Evolutionary conservation across 2,888 invertebrate genomes (phyloP).

Genomic region (Epinotia brunnichana): DNA sequence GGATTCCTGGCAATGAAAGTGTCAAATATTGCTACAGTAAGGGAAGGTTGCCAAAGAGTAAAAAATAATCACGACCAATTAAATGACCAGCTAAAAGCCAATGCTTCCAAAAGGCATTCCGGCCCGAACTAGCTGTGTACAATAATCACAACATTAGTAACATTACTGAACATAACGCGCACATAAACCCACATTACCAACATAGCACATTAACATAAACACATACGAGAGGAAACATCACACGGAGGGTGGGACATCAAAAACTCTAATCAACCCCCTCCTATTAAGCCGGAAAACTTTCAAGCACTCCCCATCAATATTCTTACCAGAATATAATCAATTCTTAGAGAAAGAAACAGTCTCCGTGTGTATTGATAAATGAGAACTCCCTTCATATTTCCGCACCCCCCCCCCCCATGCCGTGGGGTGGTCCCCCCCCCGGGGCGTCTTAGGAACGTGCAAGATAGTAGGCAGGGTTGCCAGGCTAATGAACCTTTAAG

Average conservation of each 20-base stretch:
- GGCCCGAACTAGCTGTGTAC: conserved; percentile 15
- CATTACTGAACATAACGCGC: conserved; percentile 29
- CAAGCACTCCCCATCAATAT: conserved; percentile 75
- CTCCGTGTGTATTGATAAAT: conserved; percentile 82
- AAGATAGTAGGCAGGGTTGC: conserved; percentile 82
- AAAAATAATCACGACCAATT: neutral
- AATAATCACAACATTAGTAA: conserved; percentile 32
- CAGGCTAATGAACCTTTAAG: conserved; percentile 81
- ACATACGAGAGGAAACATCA: conserved; percentile 48
- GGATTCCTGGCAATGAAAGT: no score
- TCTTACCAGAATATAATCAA: conserved; percentile 83
- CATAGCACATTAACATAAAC: conserved; percentile 38
- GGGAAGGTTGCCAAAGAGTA: no score
- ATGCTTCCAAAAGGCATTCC: neutral
- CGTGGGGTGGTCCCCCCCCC: conserved; percentile 59
- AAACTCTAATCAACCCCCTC: conserved; percentile 67
- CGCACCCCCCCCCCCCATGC: conserved; percentile 64
- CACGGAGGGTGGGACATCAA: conserved; percentile 65
- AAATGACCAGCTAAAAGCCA: conserved; percentile 1
- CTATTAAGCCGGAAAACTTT: conserved; percentile 67
- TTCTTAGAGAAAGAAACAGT: conserved; percentile 83
- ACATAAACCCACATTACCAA: conserved; percentile 39
- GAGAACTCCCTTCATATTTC: conserved; percentile 83
- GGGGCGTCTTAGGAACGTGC: conserved; percentile 80
- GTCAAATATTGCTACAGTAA: no score